A percentile compares a stretch with the other conserved stretches of the same genome.
Evolutionary conservation across 2,888 invertebrate species (phyloP).

Genomic region (Cantharis flavilabris): DNA sequence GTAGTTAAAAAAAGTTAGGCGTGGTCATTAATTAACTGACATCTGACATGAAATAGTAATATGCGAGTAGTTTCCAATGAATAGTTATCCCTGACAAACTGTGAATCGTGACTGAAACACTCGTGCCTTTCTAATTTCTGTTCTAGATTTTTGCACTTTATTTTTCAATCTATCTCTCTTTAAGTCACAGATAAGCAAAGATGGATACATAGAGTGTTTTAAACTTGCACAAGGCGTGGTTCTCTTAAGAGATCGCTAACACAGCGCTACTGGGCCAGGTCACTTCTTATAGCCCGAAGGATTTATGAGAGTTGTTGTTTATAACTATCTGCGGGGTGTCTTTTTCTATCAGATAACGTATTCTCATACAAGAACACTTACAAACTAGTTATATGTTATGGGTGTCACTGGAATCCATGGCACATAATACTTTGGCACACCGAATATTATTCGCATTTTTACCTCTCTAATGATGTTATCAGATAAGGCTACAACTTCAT

Average conservation of each 20-base stretch:
- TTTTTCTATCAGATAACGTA: constrained; percentile 23
- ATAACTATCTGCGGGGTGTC: constrained; percentile 28
- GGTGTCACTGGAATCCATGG: constrained; percentile 1
- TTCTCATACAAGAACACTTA: constrained; percentile 15
- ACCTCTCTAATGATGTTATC: not conserved
- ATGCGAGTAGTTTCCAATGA: constrained; percentile 28
- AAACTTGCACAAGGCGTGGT: constrained; percentile 27
- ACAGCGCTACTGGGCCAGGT: constrained; percentile 28
- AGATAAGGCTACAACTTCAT: not conserved
- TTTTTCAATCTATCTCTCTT: constrained; percentile 17
- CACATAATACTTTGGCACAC: not conserved
- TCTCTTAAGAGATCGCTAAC: constrained; percentile 25
- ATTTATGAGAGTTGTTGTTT: constrained; percentile 28
- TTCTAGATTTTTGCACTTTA: constrained; percentile 29
- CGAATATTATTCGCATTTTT: not conserved
- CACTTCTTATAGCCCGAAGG: constrained; percentile 21
- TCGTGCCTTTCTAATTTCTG: constrained; percentile 49
- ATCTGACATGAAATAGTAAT: constrained; percentile 25
- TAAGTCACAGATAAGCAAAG: constrained; percentile 7
- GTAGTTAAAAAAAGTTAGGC: constrained; percentile 20
- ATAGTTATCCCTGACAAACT: constrained; percentile 38
- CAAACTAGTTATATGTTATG: constrained; percentile 6
- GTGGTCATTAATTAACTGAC: constrained; percentile 23
- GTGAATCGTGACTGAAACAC: constrained; percentile 48
- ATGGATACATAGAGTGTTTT: constrained; percentile 18